Base-by-base conservation (phyloP, 2,888 invertebrate genomes). In the Eilema caniola region DNA sequence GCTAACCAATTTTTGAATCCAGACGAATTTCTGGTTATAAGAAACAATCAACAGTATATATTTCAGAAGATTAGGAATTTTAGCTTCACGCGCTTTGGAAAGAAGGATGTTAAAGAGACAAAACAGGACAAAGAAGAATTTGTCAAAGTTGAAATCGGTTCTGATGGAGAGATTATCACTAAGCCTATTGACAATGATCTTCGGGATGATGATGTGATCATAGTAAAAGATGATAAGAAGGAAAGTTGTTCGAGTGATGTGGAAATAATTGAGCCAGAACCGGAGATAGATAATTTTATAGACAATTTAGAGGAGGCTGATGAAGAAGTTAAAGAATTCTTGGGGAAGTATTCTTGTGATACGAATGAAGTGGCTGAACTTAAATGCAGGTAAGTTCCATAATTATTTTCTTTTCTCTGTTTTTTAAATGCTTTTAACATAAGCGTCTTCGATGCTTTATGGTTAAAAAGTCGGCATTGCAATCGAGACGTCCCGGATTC, bases 21-120 rank as follows among this genome's bases (percentile, higher is more conserved):
- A 0, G 92, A 95, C 57, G 95, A 95, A 72, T 95, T 88, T 83
- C 83, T 95, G 10, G 93, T 95, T 0, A 95, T 95, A 63, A 88
- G 89, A 67, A 95, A 95, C 60, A 95, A 95, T 61, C 93, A 95
- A 56, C 95, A 95, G 71, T 94, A 92, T 75, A 93, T 95, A 63
- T 95, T 93, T 71, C 92, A 93, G 71, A 94, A 93, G 69, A 88
- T 88, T 2, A 89, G 86, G 63, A 79, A 86, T 16, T 86, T 90
- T 2, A 84, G 77, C 71, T 86, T 85, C 7, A 79, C 80, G 3
- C 82, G 83, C 67, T 53, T 74, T 60, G 60, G 72, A 47, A 78
- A 72, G 59, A 83, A 83, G 67, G 83, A 86, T 73, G 74, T 76
- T 59, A 77, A 81, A n/a, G 79, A 80, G 14, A 79, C 83, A 1